phyloP scores from a whole-genome alignment of 2,888 invertebrate species.

The Gerosis bhagava region DNA sequence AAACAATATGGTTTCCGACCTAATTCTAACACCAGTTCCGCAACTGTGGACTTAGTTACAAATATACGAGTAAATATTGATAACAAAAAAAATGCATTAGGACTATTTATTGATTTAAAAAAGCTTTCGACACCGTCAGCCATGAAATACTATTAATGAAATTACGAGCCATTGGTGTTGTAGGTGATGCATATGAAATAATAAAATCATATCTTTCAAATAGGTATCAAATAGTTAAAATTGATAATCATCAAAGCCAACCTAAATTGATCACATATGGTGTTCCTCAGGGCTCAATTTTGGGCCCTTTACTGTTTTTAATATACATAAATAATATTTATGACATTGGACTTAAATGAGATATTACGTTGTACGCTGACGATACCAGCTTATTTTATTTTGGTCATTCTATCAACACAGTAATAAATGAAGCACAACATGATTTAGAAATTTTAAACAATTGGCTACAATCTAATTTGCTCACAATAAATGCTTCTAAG shows the following conservation, averaged over 20 bases:
- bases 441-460: slow-evolving; percentile 27
- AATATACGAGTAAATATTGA: slow-evolving; percentile 31
- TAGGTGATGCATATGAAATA: slow-evolving; percentile 12
- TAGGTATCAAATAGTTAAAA: slow-evolving; percentile 27
- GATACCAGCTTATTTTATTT: slow-evolving; percentile 30
- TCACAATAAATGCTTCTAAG: slow-evolving; percentile 9
- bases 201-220: slow-evolving; percentile 25
- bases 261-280: slow-evolving; percentile 19
- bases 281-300: no score
- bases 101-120: slow-evolving; percentile 31
- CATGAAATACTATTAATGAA: slow-evolving; percentile 18
- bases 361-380: slow-evolving; percentile 11
- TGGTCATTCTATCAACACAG: slow-evolving; percentile 16
- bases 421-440: slow-evolving; percentile 22
- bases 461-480: slow-evolving; percentile 30
- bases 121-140: slow-evolving; percentile 26
- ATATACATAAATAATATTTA: slow-evolving; percentile 16
- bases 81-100: slow-evolving; percentile 24
- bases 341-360: slow-evolving; percentile 2
- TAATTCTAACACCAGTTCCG: slow-evolving; percentile 26
- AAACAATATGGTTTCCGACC: slow-evolving; percentile 20
- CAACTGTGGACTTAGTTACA: slow-evolving; percentile 27
- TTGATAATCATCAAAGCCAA: no score
- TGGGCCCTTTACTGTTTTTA: no score
- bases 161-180: slow-evolving; percentile 18